phyloP scores from a whole-genome alignment of 2,113 vertebrate species.

The Thryonomys swinderianus region DNA sequence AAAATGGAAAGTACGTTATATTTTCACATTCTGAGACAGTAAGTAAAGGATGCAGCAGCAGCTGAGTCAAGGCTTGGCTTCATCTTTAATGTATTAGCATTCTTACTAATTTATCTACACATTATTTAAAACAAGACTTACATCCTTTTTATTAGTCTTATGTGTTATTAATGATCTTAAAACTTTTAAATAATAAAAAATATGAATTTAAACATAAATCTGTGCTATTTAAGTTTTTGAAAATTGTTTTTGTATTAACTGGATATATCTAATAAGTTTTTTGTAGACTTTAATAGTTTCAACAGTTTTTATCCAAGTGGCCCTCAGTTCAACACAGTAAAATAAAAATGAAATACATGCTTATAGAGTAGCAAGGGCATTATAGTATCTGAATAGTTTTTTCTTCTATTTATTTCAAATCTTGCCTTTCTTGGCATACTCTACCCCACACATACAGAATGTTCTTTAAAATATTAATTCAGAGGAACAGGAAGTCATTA shows the following conservation, averaged over 20 bases:
- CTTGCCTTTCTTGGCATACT: conserved; percentile 53
- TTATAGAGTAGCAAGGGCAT: conserved; percentile 27
- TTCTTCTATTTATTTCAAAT: conserved; percentile 13
- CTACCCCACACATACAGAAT: background rate
- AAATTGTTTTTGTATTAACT: conserved; percentile 36
- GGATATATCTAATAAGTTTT: background rate
- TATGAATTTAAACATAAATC: conserved; percentile 51
- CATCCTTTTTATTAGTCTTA: background rate
- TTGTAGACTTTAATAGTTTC: background rate
- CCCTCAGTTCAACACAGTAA: conserved; percentile 51
- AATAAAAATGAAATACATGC: conserved; percentile 52
- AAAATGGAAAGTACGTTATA: background rate
- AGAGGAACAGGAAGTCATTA: conserved; percentile 10
- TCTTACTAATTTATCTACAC: conserved; percentile 12
- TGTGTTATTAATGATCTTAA: background rate
- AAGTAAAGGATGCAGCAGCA: background rate
- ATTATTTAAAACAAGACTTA: conserved; percentile 25
- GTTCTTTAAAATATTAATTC: conserved; percentile 43
- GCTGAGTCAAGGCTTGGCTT: conserved; percentile 3
- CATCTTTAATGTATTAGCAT: conserved; percentile 32
- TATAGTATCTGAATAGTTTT: conserved; percentile 34
- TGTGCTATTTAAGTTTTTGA: conserved; percentile 25
- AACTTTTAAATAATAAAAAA: conserved; percentile 32
- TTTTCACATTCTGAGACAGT: background rate
- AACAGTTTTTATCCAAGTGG: conserved; percentile 44